Percentiles rank a stretch among this genome's conserved stretches.
Conservation (phyloP, 2,113 vertebrate genomes). For the Scomber colias region DNA sequence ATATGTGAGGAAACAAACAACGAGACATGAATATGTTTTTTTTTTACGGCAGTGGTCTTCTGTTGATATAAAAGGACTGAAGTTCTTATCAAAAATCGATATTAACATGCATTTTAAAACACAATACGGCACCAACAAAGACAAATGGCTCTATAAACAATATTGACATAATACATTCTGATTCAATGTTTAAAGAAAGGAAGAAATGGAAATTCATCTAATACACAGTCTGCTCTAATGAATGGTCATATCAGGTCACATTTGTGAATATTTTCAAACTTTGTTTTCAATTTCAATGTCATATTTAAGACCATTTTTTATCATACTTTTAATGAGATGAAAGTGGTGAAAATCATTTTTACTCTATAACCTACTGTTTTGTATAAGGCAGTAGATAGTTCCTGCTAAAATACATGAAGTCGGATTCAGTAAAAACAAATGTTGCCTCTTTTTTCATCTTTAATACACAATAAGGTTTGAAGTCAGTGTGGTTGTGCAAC, state of each 20-base stretch:
- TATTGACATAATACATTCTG: slow-evolving; percentile 87
- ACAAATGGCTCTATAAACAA: slow-evolving; percentile 91
- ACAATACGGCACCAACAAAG: slow-evolving; percentile 86
- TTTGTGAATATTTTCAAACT: slow-evolving; percentile 34
- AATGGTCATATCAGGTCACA: slow-evolving; percentile 58
- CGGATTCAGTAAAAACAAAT: slow-evolving; percentile 43
- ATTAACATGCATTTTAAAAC: slow-evolving; percentile 91
- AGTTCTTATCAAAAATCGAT: slow-evolving; percentile 87
- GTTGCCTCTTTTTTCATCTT: slow-evolving; percentile 44
- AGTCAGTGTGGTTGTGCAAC: slow-evolving; percentile 71
- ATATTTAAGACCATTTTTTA: slow-evolving; percentile 43
- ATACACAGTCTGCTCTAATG: slow-evolving; percentile 60
- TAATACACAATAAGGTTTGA: slow-evolving; percentile 55
- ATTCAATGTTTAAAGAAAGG: slow-evolving; percentile 82
- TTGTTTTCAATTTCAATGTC: slow-evolving; percentile 37
- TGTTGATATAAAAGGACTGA: slow-evolving; percentile 83
- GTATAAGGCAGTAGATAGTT: slow-evolving; percentile 70
- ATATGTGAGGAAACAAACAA: slow-evolving; percentile 62
- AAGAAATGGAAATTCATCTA: slow-evolving; percentile 74
- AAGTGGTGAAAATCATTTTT: slow-evolving; percentile 30
- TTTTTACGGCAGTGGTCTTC: slow-evolving; percentile 71
- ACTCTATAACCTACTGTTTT: slow-evolving; percentile 61
- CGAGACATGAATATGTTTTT: slow-evolving; percentile 40
- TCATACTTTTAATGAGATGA: slow-evolving; percentile 46
- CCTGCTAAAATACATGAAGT: slow-evolving; percentile 62